phyloP scores from a whole-genome alignment of 1,140 invertebrate species.

The Brachionus manjavacas region DNA sequence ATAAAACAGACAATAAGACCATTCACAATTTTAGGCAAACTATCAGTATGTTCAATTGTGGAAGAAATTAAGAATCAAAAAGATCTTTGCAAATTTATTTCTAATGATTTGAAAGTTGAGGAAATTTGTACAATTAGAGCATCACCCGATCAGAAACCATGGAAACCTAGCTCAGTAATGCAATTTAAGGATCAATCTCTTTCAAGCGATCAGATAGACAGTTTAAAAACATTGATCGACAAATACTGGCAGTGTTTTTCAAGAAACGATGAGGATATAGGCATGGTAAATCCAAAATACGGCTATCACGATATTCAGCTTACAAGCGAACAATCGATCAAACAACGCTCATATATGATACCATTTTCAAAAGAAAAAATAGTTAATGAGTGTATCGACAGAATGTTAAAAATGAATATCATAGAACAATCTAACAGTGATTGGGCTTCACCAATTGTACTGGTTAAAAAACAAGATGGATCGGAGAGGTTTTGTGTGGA shows the following conservation, averaged over 20 bases:
- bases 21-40: not conserved
- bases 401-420: slow-evolving; percentile 38
- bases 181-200: not conserved
- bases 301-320: not conserved
- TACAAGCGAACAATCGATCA: not conserved
- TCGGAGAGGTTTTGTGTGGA: slow-evolving; percentile 18
- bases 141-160: not conserved
- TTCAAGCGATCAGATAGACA: not conserved
- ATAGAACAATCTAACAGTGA: not conserved
- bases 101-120: not conserved
- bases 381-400: not conserved
- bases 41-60: not conserved
- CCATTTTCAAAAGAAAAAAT: not conserved
- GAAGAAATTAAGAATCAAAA: not conserved
- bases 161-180: not conserved
- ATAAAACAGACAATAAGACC: not conserved
- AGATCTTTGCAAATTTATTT: not conserved
- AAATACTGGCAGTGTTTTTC: not conserved
- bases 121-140: not conserved
- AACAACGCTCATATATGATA: not conserved
- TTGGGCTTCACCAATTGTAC: slow-evolving; percentile 12
- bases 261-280: not conserved
- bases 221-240: not conserved
- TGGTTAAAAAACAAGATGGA: slow-evolving; percentile 16
- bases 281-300: not conserved